Percentiles rank a stretch among this genome's conserved stretches.
Evolutionary conservation across 2,113 vertebrate genomes (phyloP).

Genomic region (Carassius auratus): DNA sequence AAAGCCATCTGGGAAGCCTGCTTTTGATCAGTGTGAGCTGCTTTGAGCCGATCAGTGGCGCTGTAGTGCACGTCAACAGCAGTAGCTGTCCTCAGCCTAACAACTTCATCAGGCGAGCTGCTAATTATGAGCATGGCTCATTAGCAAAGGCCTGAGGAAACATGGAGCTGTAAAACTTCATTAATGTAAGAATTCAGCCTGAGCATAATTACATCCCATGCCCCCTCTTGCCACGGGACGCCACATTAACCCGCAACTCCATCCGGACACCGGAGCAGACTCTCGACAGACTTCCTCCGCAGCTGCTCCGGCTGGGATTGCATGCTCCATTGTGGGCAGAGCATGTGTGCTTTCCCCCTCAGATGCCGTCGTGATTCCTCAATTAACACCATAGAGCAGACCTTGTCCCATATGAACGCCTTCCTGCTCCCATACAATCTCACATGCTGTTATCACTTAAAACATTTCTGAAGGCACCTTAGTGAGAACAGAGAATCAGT

Average conservation of each 20-base stretch:
- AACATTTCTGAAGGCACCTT: conserved; percentile 4
- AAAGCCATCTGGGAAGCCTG: conserved; percentile 22
- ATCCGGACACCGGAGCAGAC: conserved; percentile 52
- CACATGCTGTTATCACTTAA: not conserved
- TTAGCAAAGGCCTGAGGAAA: conserved; percentile 66
- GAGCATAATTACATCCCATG: conserved; percentile 64
- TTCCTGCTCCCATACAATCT: not conserved
- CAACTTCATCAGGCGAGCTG: conserved; percentile 65
- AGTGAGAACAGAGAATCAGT: not conserved
- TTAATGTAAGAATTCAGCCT: conserved; percentile 68
- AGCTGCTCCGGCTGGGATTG: conserved; percentile 33
- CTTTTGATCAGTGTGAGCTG: conserved; percentile 12
- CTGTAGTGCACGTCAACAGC: conserved; percentile 16
- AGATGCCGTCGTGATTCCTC: not conserved
- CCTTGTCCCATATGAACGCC: conserved; percentile 13
- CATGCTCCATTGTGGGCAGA: conserved; percentile 6
- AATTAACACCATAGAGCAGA: conserved; percentile 11
- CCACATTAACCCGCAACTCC: conserved; percentile 63
- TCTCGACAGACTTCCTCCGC: conserved; percentile 56
- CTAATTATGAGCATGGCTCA: conserved; percentile 69
- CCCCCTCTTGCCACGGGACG: conserved; percentile 62
- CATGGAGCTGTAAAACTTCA: conserved; percentile 66
- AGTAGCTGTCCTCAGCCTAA: conserved; percentile 53
- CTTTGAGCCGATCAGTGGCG: conserved; percentile 28
- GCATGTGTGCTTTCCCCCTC: not conserved